Conservation (phyloP, 2,888 invertebrate genomes). For the Athalia cordata region DNA sequence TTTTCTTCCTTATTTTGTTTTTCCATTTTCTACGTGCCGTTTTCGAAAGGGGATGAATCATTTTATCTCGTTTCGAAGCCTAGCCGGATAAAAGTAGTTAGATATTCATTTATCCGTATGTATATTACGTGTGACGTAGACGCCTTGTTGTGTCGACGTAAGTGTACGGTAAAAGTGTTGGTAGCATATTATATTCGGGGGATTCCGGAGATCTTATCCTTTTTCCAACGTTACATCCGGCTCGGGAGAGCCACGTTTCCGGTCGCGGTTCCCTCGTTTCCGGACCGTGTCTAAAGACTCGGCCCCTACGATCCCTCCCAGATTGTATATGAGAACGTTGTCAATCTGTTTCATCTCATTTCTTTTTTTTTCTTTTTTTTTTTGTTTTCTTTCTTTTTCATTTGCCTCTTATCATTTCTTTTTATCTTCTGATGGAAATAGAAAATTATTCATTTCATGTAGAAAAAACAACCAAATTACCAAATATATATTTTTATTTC, state of each 20-base stretch:
- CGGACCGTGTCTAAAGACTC: slow-evolving; percentile 41
- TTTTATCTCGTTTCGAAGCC: too few species aligned
- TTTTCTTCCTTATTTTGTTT: too few species aligned
- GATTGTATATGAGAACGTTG: slow-evolving; percentile 58
- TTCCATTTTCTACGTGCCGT: too few species aligned
- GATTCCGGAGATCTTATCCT: slow-evolving; percentile 51
- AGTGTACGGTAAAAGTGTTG: slow-evolving; percentile 47
- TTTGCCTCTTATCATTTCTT: slow-evolving; percentile 46
- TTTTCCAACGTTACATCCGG: slow-evolving; percentile 51
- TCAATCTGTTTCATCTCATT: slow-evolving; percentile 53
- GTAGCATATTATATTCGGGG: slow-evolving; percentile 25
- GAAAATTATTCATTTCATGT: neutral
- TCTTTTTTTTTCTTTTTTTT: slow-evolving; percentile 17
- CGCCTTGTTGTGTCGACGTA: neutral
- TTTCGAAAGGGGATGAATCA: too few species aligned
- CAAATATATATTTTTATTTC: too few species aligned
- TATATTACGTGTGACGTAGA: neutral
- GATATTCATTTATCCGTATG: too few species aligned
- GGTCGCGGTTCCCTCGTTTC: slow-evolving; percentile 47
- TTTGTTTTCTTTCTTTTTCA: neutral
- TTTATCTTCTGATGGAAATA: neutral
- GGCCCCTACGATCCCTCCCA: slow-evolving; percentile 55
- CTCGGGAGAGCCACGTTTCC: slow-evolving; percentile 53
- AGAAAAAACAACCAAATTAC: too few species aligned
- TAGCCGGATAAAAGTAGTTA: too few species aligned